phyloP scores from a whole-genome alignment of 2,888 invertebrate species.

The Lasioglossum marginatum region DNA sequence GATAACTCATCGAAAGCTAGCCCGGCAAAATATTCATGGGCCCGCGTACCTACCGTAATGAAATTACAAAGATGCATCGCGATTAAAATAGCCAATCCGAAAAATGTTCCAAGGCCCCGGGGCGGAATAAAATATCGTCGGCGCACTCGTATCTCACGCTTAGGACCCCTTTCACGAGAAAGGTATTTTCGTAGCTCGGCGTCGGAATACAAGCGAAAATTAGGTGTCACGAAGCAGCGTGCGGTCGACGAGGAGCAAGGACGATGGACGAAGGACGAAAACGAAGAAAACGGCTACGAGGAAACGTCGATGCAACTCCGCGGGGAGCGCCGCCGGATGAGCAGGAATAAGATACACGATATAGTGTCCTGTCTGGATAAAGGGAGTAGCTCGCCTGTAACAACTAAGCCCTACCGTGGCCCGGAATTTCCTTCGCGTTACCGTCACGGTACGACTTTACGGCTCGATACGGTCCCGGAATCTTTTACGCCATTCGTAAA shows the following conservation, averaged over 20 bases:
- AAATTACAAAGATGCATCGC: background rate
- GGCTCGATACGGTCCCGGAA: background rate
- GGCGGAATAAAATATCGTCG: background rate
- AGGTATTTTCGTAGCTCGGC: conserved; percentile 24
- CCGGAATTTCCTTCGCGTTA: conserved; percentile 27
- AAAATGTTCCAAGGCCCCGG: background rate
- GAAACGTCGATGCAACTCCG: conserved; percentile 53
- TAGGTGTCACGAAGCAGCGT: conserved; percentile 63
- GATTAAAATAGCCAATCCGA: background rate
- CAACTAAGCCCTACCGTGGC: conserved; percentile 15
- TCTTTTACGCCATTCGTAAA: background rate
- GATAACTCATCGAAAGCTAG: background rate
- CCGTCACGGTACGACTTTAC: conserved; percentile 15
- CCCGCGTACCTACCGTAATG: background rate
- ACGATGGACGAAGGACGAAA: conserved; percentile 29
- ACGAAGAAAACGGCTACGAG: conserved; percentile 23
- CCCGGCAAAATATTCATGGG: background rate
- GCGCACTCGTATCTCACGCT: background rate
- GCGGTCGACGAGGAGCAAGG: conserved; percentile 54
- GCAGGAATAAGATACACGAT: conserved; percentile 50
- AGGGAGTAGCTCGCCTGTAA: conserved; percentile 30
- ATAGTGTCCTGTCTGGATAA: conserved; percentile 32
- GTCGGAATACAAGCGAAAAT: conserved; percentile 52
- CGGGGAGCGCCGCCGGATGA: conserved; percentile 40
- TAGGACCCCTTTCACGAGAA: background rate